Percentiles rank a stretch among this genome's conserved stretches.
Conservation (phyloP, 2,113 vertebrate species). For the Ciconia boyciana region DNA sequence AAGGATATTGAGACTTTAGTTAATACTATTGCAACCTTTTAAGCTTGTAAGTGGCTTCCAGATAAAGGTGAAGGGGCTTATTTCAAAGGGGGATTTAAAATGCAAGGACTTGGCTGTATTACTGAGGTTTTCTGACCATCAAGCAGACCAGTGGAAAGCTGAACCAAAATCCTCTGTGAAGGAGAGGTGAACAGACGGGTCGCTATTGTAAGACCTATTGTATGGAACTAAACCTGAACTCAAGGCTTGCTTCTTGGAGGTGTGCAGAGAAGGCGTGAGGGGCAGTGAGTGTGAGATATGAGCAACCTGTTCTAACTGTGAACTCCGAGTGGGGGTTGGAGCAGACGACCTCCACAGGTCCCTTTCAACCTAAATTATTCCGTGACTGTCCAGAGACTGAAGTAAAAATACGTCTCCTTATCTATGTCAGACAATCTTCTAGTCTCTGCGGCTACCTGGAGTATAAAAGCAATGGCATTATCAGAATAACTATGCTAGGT, state of each 20-base stretch:
- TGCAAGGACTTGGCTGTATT: not conserved
- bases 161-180: not conserved
- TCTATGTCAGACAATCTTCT: constrained; percentile 4
- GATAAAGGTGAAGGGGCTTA: constrained; percentile 23
- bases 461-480: not conserved
- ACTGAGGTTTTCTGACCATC: not conserved
- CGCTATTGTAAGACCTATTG: not conserved
- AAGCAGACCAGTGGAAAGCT: not conserved
- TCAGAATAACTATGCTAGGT: not conserved
- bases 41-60: constrained; percentile 44
- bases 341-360: not conserved
- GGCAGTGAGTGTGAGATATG: not conserved
- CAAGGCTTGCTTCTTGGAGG: not conserved
- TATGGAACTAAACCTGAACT: not conserved
- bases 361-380: not conserved
- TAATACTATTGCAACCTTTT: constrained; percentile 23
- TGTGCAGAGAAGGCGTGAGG: not conserved
- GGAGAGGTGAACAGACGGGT: not conserved
- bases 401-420: constrained; percentile 32
- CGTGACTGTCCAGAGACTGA: not conserved
- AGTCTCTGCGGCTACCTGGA: not conserved
- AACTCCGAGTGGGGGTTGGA: not conserved
- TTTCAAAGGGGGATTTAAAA: constrained; percentile 17
- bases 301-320: not conserved
- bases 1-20: constrained; percentile 16